Conservation (phyloP, 2,797 vertebrate genomes). For the Gymnocypris eckloni region DNA sequence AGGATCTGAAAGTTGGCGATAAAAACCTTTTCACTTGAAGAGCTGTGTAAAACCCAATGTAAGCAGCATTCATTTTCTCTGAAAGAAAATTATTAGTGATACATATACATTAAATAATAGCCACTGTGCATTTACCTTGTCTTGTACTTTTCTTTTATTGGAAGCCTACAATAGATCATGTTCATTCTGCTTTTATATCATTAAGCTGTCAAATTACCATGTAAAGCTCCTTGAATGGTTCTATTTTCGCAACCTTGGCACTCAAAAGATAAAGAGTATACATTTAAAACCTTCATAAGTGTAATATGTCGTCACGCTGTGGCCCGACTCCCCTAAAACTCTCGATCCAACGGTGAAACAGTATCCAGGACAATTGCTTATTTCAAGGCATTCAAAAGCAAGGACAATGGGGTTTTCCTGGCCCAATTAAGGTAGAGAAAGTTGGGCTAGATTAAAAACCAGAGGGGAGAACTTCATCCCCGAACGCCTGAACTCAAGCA, state of each 20-base stretch:
- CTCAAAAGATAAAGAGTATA: conserved; percentile 12
- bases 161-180: conserved; percentile 3
- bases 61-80: not conserved
- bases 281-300: not conserved
- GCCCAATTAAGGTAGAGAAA: conserved; percentile 41
- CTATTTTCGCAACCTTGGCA: conserved; percentile 14
- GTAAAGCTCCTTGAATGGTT: not conserved
- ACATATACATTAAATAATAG: conserved; percentile 12
- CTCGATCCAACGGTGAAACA: not conserved
- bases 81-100: not conserved
- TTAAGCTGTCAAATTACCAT: conserved; percentile 39
- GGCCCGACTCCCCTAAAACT: not conserved
- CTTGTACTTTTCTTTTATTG: not conserved
- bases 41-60: not conserved
- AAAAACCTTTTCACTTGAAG: not conserved
- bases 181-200: conserved; percentile 26
- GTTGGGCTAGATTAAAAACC: conserved; percentile 47
- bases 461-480: conserved; percentile 37
- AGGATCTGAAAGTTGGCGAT: not conserved
- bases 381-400: conserved; percentile 28
- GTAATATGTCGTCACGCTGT: not conserved
- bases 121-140: conserved; percentile 21
- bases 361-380: conserved; percentile 33
- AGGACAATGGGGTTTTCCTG: conserved; percentile 36
- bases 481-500: conserved; percentile 24